Conservation (phyloP, 2,888 invertebrate species). For the Philereme vetulata region DNA sequence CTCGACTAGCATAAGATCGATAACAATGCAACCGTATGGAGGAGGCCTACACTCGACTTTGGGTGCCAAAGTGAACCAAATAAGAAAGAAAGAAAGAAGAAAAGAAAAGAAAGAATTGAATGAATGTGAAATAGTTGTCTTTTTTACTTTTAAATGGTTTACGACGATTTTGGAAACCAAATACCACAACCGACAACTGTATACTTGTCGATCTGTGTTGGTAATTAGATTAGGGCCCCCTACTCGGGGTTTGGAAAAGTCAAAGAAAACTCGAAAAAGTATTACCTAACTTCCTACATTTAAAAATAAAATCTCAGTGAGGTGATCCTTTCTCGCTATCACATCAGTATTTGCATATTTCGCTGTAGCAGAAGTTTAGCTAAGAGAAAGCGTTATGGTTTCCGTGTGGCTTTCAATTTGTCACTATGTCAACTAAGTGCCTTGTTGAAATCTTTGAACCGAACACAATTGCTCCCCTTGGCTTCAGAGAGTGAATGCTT, state of each 20-base stretch:
- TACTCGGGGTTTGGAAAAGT: not conserved
- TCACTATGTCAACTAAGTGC: conserved; percentile 12
- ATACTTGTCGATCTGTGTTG: conserved; percentile 45
- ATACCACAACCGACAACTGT: conserved; percentile 13
- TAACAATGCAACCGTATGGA: no score
- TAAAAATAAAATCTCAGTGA: not conserved
- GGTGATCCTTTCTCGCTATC: no score
- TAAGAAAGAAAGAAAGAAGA: no score
- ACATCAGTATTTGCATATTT: not conserved
- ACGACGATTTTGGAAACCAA: conserved; percentile 10
- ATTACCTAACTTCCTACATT: not conserved
- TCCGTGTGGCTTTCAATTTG: conserved; percentile 4
- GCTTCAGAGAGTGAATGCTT: conserved; percentile 8
- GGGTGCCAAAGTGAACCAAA: no score
- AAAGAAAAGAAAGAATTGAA: no score
- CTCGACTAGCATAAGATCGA: no score
- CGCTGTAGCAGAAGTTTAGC: not conserved
- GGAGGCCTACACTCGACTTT: no score
- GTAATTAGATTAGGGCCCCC: conserved; percentile 53
- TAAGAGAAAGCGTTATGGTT: conserved; percentile 2
- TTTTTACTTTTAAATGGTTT: no score
- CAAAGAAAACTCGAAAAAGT: not conserved
- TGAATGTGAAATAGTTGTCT: no score
- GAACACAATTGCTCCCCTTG: conserved; percentile 1
- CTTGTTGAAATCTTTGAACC: conserved; percentile 6